Evolutionary conservation across 2,113 vertebrate species (phyloP).

Genomic region (Notothenia coriiceps): DNA sequence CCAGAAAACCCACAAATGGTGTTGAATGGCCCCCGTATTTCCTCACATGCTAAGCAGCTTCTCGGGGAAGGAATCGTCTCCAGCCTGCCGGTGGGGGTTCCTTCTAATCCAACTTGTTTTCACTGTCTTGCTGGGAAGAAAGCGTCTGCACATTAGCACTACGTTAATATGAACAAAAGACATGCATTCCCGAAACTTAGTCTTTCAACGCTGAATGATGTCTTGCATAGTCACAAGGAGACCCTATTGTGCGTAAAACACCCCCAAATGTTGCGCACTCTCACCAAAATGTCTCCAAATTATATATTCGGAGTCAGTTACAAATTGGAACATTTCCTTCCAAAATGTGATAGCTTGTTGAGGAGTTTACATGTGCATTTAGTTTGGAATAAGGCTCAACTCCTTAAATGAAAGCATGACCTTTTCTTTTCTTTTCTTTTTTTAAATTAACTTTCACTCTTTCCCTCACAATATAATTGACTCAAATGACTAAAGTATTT

Average conservation of each 20-base stretch:
- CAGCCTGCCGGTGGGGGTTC: conserved; percentile 59
- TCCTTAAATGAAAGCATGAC: not conserved
- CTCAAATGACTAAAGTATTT: not conserved
- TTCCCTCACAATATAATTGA: not conserved
- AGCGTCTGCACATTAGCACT: conserved; percentile 79
- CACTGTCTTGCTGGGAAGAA: conserved; percentile 83
- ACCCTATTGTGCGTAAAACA: conserved; percentile 43
- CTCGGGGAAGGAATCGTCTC: conserved; percentile 49
- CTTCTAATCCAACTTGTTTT: conserved; percentile 86
- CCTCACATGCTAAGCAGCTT: conserved; percentile 74
- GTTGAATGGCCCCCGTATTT: conserved; percentile 67
- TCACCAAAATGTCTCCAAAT: conserved; percentile 4
- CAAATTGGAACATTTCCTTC: not conserved
- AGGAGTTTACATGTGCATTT: not conserved
- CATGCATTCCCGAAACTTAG: conserved; percentile 73
- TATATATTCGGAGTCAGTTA: not conserved
- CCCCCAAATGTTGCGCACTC: conserved; percentile 18
- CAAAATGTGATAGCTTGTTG: fast-evolving
- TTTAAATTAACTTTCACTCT: not conserved
- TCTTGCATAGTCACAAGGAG: conserved; percentile 37
- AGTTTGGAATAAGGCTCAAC: not conserved
- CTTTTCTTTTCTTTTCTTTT: too few relatives aligned
- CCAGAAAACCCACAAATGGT: conserved; percentile 58
- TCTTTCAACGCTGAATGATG: conserved; percentile 43
- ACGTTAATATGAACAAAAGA: conserved; percentile 80